phyloP scores from a whole-genome alignment of 92 coral and sea anemone genomes.

The Epizoanthus ramosus region DNA sequence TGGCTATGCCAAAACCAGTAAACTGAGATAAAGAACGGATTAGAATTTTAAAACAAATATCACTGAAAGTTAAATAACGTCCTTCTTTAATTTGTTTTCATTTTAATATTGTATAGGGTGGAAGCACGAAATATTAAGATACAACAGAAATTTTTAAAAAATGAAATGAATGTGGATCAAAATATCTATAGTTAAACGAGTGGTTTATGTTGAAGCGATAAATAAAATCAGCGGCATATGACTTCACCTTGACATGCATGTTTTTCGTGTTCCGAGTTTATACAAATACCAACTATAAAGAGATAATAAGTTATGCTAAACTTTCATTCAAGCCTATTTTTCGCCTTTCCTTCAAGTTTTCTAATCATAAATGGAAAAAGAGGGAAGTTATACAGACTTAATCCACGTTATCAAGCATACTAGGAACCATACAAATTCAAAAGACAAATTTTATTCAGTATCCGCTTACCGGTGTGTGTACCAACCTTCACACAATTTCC shows the following conservation, averaged over 20 bases:
- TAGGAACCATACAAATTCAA: neutral
- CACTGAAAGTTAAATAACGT: conserved; percentile 9
- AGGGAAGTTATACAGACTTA: neutral
- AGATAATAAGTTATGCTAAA: conserved; percentile 15
- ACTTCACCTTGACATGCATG: neutral
- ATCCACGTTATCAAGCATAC: neutral
- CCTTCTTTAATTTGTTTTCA: neutral
- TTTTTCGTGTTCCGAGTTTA: conserved; percentile 11
- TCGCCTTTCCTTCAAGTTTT: neutral
- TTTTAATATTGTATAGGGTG: too few species aligned
- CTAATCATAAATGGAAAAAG: neutral
- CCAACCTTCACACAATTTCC: neutral
- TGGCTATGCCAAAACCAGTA: too few species aligned
- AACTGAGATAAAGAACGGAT: conserved; percentile 26
- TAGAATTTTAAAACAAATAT: conserved; percentile 18
- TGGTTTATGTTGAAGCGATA: neutral
- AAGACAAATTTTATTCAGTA: neutral
- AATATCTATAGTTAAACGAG: neutral
- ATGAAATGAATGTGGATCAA: too few species aligned
- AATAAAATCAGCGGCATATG: neutral
- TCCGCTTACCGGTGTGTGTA: neutral
- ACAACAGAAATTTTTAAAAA: too few species aligned
- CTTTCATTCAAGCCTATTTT: neutral
- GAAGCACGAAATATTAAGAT: too few species aligned
- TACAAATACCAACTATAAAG: conserved; percentile 11